Base-by-base conservation (phyloP, 2,113 vertebrate species). In the Toxotes jaculatrix region DNA sequence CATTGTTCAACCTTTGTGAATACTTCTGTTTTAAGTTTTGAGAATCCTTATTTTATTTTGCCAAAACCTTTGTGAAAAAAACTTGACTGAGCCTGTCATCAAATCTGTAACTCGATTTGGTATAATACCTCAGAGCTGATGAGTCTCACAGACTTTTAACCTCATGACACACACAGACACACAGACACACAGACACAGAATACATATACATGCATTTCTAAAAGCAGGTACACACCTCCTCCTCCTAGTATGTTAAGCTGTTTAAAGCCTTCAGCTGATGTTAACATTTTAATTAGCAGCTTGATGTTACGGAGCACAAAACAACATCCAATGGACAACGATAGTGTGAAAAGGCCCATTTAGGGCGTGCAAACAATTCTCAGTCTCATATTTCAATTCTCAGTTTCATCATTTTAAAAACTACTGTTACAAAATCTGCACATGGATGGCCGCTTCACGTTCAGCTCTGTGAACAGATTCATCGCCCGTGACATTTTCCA, bases 91-190 rank as follows among this genome's bases (percentile, higher is more conserved):
- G 27, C 27, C 27, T 27, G 27, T 27, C 27, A 27, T 27, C 27
- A 27, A 27, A 27, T 27, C 27, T 27, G 27, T 27, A 27, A 27
- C 27, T 27, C 27, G 2, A 36, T 53, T 80, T 1, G 0, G 5
- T 31, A 14, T 27, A 13, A 36, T 74, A 45, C 68, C 16, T 49
- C 16, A 45, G 43, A 45, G 13, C 43, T 40, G 60, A 16, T 67
- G 36, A 76, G 53, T 62, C 73, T 62, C 27, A 31, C 47, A 69
- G 65, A 69, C 74, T 7, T 74, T 70, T 45, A 51, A 53, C 63
- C 57, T 12, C 47, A 5, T 74, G 49, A 79, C 63, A 60, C 23
- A 67, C 23, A 31, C 16, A 65, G 49, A 64, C 13, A 3, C 10
- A 56, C 23, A 27, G n/a, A 56, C 53, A 55, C 53, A 56, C 53